Conservation (phyloP, 2,888 invertebrate species). For the Xylota sylvarum region DNA sequence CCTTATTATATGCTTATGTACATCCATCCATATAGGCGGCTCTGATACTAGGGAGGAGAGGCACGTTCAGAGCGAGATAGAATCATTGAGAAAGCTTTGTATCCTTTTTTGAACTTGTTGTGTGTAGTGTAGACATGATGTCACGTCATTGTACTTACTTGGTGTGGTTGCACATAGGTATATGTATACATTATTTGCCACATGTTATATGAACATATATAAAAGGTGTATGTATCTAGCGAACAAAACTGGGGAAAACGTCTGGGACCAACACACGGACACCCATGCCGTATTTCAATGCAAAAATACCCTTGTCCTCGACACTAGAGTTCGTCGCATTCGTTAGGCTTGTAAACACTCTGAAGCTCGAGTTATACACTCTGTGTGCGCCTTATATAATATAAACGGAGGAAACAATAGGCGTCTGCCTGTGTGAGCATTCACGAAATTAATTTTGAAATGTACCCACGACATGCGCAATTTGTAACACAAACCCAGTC, state of each 20-base stretch:
- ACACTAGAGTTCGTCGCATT: slow-evolving; percentile 76
- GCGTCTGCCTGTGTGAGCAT: slow-evolving; percentile 76
- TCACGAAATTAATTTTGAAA: slow-evolving; percentile 74
- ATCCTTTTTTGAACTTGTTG: slow-evolving; percentile 76
- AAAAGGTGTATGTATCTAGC: slow-evolving; percentile 11
- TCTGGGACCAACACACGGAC: slow-evolving; percentile 70
- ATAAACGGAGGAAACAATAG: slow-evolving; percentile 72
- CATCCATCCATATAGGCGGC: slow-evolving; percentile 61
- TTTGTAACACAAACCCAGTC: slow-evolving; percentile 85
- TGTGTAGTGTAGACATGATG: slow-evolving; percentile 75
- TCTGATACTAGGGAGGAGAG: slow-evolving; percentile 23
- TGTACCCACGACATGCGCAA: slow-evolving; percentile 84
- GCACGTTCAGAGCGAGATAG: slow-evolving; percentile 62
- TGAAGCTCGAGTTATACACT: slow-evolving; percentile 63
- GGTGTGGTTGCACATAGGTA: slow-evolving; percentile 33
- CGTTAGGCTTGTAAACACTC: slow-evolving; percentile 73
- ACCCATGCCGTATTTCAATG: slow-evolving; percentile 55
- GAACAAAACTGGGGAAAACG: slow-evolving; percentile 72
- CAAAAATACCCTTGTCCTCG: slow-evolving; percentile 73
- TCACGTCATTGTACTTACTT: slow-evolving; percentile 74
- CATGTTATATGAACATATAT: slow-evolving; percentile 52
- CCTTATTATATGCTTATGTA: slow-evolving; percentile 76
- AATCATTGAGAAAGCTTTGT: slow-evolving; percentile 69
- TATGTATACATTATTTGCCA: slow-evolving; percentile 72
- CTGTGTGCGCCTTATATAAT: slow-evolving; percentile 69